These are phyloP conservation scores for Leptinotarsa undecemlineata DNA, from an alignment of 1,140 invertebrate genomes.

Conservation along the genomic window DNA sequence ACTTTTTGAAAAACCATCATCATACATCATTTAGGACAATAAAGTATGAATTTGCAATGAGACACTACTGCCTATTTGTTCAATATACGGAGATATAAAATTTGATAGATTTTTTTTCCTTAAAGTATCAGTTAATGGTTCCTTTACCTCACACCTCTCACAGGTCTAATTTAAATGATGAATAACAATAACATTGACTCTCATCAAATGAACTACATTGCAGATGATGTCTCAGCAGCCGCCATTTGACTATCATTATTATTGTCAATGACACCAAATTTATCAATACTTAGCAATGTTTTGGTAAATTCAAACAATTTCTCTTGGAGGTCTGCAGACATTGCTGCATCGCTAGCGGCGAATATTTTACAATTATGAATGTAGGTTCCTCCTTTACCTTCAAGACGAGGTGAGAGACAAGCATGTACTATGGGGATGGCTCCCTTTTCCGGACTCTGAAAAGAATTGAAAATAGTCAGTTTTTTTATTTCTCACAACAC, in stretches of 20 bases:
- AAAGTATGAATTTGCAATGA: too few species aligned
- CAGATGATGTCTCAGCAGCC: too few species aligned
- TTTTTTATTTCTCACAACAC: not conserved
- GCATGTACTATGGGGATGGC: slow-evolving; percentile 74
- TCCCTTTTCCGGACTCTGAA: slow-evolving; percentile 75
- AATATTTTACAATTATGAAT: slow-evolving; percentile 67
- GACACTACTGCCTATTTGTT: too few species aligned
- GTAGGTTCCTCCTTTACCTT: slow-evolving; percentile 74
- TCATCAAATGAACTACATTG: too few species aligned
- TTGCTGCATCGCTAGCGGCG: slow-evolving; percentile 49
- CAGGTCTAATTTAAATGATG: too few species aligned
- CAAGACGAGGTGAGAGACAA: slow-evolving; percentile 71
- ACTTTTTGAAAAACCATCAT: too few species aligned
- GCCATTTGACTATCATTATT: not conserved
- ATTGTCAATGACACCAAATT: slow-evolving; percentile 43
- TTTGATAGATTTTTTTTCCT: too few species aligned
- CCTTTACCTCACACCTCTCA: too few species aligned
- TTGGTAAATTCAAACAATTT: slow-evolving; percentile 59
- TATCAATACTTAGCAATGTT: slow-evolving; percentile 56
- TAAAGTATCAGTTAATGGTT: too few species aligned
- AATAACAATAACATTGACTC: too few species aligned
- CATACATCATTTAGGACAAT: too few species aligned
- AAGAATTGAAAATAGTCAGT: slow-evolving; percentile 40
- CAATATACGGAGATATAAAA: too few species aligned
- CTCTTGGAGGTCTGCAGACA: slow-evolving; percentile 50